Evolutionary conservation across 2,888 invertebrate genomes (phyloP), one percentile per base, ranked within the genome.

Genomic region (Octodonta nipae): DNA sequence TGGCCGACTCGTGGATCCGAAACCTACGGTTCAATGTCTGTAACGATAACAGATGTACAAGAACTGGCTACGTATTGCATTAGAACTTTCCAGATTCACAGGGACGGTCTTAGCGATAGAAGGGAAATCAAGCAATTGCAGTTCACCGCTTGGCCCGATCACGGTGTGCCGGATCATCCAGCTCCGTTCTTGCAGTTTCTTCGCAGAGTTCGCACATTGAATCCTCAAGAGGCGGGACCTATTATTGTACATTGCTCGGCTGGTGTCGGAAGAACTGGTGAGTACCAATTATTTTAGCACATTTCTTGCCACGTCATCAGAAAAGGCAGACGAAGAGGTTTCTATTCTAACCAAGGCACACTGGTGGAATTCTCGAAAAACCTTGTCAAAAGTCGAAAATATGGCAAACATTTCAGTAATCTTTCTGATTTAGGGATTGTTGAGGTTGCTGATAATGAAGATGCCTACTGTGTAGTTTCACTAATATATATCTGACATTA

Each of bases 111-210:
- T 46, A 75, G 77, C 27, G 92, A 93, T 55, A 77, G 88, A 15
- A 75, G 96, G 1, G 96, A 98, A 61, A 80, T 98, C 32, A 87
- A 92, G 51, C 98, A 98, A 59, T 68, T 96, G 47, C 98, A 98
- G 64, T 98, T 96, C 58, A 98, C 96, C 1, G 96, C 96, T 3
- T 98, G 98, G 98, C 96, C 98, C 1, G 98, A 99, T 64, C 98
- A 98, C 55, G 96, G 87, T 2, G 96, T 98, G 3, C 96, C 98
- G 2, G 96, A 96, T 60, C 93, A 96, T 64, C 95, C 98, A 0
- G 96, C 96, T 1, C 96, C 96, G 0, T 92, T 98, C 67, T 68
- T 98, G 44, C 91, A 95, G 66, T 99, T 99, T 66, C 68, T 98
- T 53, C 76, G 89, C 32, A 76, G 98, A 37, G 93, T 98, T 10